A percentile compares a stretch with the other conserved stretches of the same genome.
Conservation (phyloP, 1,140 invertebrate genomes). For the Pseudomyrmex flavicornis region DNA sequence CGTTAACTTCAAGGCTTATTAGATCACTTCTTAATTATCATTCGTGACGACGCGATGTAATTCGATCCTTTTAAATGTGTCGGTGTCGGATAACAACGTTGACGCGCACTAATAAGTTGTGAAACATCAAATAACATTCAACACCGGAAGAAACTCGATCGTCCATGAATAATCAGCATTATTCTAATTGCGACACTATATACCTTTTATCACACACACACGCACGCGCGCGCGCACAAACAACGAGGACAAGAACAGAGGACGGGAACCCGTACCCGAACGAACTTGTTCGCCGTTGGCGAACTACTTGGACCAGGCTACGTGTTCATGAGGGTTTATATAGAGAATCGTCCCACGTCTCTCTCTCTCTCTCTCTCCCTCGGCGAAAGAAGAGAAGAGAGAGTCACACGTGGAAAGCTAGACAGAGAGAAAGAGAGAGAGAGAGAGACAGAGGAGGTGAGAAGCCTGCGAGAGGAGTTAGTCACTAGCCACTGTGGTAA, state of each 20-base stretch:
- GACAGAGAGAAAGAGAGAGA: conserved; percentile 43
- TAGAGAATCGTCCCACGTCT: conserved; percentile 82
- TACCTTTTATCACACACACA: conserved; percentile 45
- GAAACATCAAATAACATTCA: background rate
- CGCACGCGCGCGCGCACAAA: conserved; percentile 29
- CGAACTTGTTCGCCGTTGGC: conserved; percentile 73
- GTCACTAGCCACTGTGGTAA: conserved; percentile 25
- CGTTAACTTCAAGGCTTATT: too few species aligned
- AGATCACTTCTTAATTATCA: conserved; percentile 9
- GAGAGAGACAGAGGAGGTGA: conserved; percentile 25
- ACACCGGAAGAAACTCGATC: conserved; percentile 29
- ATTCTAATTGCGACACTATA: conserved; percentile 39
- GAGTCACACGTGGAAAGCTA: conserved; percentile 64
- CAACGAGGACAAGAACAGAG: conserved; percentile 31
- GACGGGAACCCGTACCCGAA: conserved; percentile 55
- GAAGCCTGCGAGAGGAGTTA: conserved; percentile 28
- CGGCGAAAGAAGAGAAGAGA: conserved; percentile 63
- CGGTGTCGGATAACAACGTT: too few species aligned
- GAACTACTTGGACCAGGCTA: conserved; percentile 72
- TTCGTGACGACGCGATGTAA: background rate
- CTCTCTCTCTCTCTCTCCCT: background rate
- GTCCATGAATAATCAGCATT: conserved; percentile 26
- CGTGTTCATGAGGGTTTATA: conserved; percentile 81
- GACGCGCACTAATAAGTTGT: background rate
- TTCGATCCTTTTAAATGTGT: background rate